Percentiles rank a stretch among this genome's conserved stretches.
phyloP scores from a whole-genome alignment of 2,888 invertebrate genomes.

The Cenopis cana region DNA sequence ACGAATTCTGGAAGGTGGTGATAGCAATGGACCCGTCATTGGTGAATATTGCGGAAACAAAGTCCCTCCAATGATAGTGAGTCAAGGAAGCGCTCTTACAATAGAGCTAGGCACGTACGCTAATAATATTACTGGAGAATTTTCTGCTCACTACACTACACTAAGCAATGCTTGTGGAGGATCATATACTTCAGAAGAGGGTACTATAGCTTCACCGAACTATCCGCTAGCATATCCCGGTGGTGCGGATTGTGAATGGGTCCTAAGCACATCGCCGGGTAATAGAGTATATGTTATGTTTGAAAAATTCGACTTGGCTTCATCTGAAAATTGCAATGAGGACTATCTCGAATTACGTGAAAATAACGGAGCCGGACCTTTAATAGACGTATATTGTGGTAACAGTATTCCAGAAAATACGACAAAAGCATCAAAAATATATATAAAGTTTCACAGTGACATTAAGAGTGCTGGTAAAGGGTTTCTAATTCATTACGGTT shows the following conservation, averaged over 20 bases:
- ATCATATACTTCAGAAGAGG: slow-evolving; percentile 87
- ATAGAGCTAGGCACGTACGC: slow-evolving; percentile 70
- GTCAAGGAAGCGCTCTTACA: slow-evolving; percentile 87
- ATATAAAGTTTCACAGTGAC: slow-evolving; percentile 91
- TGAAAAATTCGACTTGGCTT: slow-evolving; percentile 88
- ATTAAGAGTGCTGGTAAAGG: slow-evolving; percentile 86
- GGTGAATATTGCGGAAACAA: slow-evolving; percentile 87
- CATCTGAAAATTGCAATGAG: slow-evolving; percentile 90
- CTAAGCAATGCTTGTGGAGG: slow-evolving; percentile 92
- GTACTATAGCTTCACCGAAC: slow-evolving; percentile 92
- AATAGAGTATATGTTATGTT: slow-evolving; percentile 88
- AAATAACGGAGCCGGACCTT: slow-evolving; percentile 84
- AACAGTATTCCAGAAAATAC: slow-evolving; percentile 85
- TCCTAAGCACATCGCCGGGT: slow-evolving; percentile 82
- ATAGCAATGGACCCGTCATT: slow-evolving; percentile 86
- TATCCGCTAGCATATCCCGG: slow-evolving; percentile 91
- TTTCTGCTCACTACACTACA: slow-evolving; percentile 75
- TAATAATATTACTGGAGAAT: slow-evolving; percentile 61
- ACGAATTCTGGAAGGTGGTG: slow-evolving; percentile 89
- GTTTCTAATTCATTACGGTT: slow-evolving; percentile 90
- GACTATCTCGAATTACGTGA: slow-evolving; percentile 95
- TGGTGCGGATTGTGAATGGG: slow-evolving; percentile 91
- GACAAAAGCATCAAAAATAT: slow-evolving; percentile 85
- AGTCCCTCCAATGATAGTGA: slow-evolving; percentile 87
- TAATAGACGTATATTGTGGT: slow-evolving; percentile 91